These are phyloP conservation scores for Phallusia fumigata DNA, from an alignment of 23 tunicate species.

Conservation along the genomic window DNA sequence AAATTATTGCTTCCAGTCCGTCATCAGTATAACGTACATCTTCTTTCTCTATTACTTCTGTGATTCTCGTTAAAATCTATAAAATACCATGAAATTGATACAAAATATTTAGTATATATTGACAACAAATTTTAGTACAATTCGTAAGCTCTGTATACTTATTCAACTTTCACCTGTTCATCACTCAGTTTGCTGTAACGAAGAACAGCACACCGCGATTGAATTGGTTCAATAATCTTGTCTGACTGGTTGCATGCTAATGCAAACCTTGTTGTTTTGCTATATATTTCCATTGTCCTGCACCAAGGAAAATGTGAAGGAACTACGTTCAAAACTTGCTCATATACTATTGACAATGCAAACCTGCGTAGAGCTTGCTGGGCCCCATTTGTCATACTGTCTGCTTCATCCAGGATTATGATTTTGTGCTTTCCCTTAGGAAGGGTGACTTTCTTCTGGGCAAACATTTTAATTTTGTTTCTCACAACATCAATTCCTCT, in stretches of 20 bases:
- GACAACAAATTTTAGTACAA: not conserved
- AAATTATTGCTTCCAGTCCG: conserved; percentile 93
- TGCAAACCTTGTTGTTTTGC: conserved; percentile 95
- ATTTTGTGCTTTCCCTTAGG: conserved; percentile 89
- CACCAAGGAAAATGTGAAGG: not conserved
- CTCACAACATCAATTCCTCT: conserved; percentile 97
- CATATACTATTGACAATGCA: not conserved
- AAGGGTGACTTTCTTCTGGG: conserved; percentile 92
- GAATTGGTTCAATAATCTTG: conserved; percentile 96
- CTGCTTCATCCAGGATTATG: conserved; percentile 96
- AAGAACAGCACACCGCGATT: conserved; percentile 91
- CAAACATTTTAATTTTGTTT: conserved; percentile 99
- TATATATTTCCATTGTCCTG: conserved; percentile 98
- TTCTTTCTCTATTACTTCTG: conserved; percentile 78
- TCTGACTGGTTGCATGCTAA: conserved; percentile 97
- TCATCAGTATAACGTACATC: conserved; percentile 80
- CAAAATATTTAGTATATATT: not conserved
- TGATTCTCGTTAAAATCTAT: conserved; percentile 58
- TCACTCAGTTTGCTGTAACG: conserved; percentile 81
- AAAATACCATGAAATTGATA: not conserved
- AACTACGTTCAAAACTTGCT: not conserved
- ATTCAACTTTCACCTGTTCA: conserved; percentile 48
- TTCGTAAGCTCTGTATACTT: not conserved
- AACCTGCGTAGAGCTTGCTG: conserved; percentile 92
- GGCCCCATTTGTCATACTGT: conserved; percentile 97